Base-by-base conservation (phyloP, 2,888 invertebrate species). In the Chydorus sphaericus region DNA sequence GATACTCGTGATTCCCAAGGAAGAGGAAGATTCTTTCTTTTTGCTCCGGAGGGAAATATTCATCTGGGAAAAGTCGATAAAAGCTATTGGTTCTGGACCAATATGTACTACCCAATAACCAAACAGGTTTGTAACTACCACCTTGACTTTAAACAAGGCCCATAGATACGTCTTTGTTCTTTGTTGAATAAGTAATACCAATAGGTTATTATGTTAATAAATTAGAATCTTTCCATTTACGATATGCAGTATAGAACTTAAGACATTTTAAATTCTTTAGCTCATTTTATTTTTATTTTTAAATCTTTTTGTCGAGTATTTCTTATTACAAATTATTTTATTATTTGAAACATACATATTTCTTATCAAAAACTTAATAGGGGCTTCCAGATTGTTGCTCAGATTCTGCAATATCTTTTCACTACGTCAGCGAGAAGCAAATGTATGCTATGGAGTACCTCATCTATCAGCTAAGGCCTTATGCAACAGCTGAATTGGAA, bases 361-460 rank as follows among this genome's bases (percentile, higher is more conserved):
- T 39, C 6, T 38, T 38, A 38, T 39, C n/a, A n/a, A n/a, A 16
- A 33, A 26, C 54, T 62, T 70, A 70, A 6, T 70, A 88, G 82
- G 90, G 89, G n/a, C 73, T 85, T 58, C n/a, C n/a, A 59, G 82
- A 85, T 63, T 91, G 91, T 66, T 92, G 91, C 68, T 90, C 91
- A 0, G 93, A 92, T 67, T 86, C 87, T 68, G 91, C 94, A 0
- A 80, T 97, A 14, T 87, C 92, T 0, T 94, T 97, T 73, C 94
- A 94, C 72, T 93, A 94, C 70, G 84, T 92, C 1, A 75, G 77
- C n/a, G 85, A 91, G 0, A 81, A 86, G 65, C 80, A 85, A 70
- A 92, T 97, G 87, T 93, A 96, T 67, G 86, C 90, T 10, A 68
- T 94, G 57, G 94, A 97, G 66, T 97, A 93, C 70, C 72, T 96